A percentile compares a stretch with the other conserved stretches of the same genome.
Conservation (phyloP, 1,140 invertebrate genomes). For the Drosophila melanica region DNA sequence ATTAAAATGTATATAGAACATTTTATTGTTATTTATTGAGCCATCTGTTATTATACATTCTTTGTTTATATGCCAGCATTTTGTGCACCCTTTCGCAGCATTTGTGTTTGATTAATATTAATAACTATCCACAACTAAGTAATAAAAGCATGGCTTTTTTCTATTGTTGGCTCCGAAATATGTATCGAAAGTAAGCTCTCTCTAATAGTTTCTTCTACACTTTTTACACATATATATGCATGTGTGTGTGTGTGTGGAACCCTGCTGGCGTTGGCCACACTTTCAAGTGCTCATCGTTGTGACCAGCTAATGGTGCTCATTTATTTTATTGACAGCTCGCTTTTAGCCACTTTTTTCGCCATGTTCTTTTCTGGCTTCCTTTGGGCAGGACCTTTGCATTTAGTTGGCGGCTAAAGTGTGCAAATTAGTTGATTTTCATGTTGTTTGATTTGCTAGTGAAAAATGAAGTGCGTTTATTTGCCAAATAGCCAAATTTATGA, state of each 20-base stretch:
- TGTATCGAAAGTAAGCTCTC: too few relatives aligned
- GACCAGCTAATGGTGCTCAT: conserved; percentile 65
- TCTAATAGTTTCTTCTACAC: neutral
- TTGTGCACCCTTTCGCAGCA: too few relatives aligned
- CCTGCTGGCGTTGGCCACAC: conserved; percentile 12
- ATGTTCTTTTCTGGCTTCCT: conserved; percentile 7
- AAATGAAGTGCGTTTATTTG: conserved; percentile 48
- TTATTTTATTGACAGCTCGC: conserved; percentile 76
- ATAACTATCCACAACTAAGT: too few relatives aligned
- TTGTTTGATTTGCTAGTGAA: conserved; percentile 57
- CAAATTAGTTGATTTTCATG: conserved; percentile 76
- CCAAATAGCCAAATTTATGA: conserved; percentile 28
- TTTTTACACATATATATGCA: neutral
- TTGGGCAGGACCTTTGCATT: conserved; percentile 43
- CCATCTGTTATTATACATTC: too few relatives aligned
- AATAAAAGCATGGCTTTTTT: too few relatives aligned
- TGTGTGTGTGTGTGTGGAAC: neutral
- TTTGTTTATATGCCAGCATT: too few relatives aligned
- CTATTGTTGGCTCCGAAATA: too few relatives aligned
- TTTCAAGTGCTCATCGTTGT: conserved; percentile 68
- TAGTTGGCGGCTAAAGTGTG: conserved; percentile 58
- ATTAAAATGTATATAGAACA: too few relatives aligned
- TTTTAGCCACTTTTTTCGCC: conserved; percentile 16
- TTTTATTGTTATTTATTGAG: too few relatives aligned
- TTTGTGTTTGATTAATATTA: too few relatives aligned